Conservation (phyloP, 2,797 vertebrate genomes). For the Carduelis carduelis region DNA sequence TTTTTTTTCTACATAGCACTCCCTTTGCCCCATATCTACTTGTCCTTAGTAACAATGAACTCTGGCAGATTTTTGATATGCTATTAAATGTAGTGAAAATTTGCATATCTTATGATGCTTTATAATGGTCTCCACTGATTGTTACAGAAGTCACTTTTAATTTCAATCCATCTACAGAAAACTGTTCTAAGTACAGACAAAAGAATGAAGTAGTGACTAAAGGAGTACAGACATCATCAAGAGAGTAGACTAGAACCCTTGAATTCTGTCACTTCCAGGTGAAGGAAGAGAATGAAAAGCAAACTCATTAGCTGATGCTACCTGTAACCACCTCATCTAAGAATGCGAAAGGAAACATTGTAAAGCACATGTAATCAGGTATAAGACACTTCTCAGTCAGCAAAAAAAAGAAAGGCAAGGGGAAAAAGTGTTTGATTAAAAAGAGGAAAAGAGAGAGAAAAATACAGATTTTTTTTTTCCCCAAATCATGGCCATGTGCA, state of each 20-base stretch:
- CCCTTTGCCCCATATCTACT: not conserved
- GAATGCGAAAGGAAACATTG: constrained; percentile 9
- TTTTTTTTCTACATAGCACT: not conserved
- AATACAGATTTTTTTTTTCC: constrained; percentile 19
- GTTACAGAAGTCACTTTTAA: not conserved
- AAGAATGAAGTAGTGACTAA: not conserved
- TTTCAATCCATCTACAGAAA: not conserved
- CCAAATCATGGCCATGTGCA: constrained; percentile 54
- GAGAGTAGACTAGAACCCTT: not conserved
- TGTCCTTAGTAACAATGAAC: not conserved
- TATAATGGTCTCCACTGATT: not conserved
- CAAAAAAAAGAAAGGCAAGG: not conserved
- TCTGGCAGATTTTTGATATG: not conserved
- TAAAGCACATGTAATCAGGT: constrained; percentile 5
- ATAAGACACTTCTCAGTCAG: not conserved
- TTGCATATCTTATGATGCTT: not conserved
- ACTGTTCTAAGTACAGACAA: not conserved
- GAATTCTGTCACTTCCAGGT: not conserved
- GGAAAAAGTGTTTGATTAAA: not conserved
- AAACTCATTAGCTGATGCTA: not conserved
- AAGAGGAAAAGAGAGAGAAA: constrained; percentile 34
- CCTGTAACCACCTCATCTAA: not conserved
- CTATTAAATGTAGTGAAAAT: not conserved
- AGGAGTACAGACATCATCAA: not conserved
- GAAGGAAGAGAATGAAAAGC: not conserved